Evolutionary conservation across 2,113 vertebrate genomes (phyloP).

Genomic region (Thunnus thynnus): DNA sequence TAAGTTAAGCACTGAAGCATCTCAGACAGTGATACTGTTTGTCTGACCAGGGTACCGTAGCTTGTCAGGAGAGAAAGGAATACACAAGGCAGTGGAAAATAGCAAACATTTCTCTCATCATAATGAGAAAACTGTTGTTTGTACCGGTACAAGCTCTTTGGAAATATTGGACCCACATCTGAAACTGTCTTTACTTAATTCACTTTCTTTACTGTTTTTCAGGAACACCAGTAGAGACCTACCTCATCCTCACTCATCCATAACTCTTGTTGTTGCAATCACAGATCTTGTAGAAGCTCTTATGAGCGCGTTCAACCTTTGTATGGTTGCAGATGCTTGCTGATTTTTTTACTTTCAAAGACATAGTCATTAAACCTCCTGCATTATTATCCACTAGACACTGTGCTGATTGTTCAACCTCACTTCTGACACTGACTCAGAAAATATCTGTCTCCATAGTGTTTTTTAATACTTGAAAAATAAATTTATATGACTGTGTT

Average conservation of each 20-base stretch:
- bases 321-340: slow-evolving; percentile 54
- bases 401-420: slow-evolving; percentile 25
- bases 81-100: slow-evolving; percentile 34
- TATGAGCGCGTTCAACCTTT: slow-evolving; percentile 53
- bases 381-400: slow-evolving; percentile 34
- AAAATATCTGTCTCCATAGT: slow-evolving; percentile 22
- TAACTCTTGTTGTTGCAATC: slow-evolving; percentile 40
- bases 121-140: slow-evolving; percentile 46
- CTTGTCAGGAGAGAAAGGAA: slow-evolving; percentile 40
- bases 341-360: slow-evolving; percentile 54
- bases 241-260: slow-evolving; percentile 34
- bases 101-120: slow-evolving; percentile 24
- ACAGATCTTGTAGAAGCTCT: slow-evolving; percentile 41
- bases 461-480: slow-evolving; percentile 32
- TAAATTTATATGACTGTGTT: slow-evolving; percentile 23
- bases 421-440: slow-evolving; percentile 6
- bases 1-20: slow-evolving; percentile 27
- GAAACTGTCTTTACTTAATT: slow-evolving; percentile 22
- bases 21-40: slow-evolving; percentile 37
- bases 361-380: slow-evolving; percentile 40
- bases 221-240: slow-evolving; percentile 38
- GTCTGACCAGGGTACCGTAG: slow-evolving; percentile 35
- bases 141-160: slow-evolving; percentile 55
- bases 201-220: slow-evolving; percentile 40
- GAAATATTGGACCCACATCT: slow-evolving; percentile 35